Base-by-base conservation (phyloP, 35 echinoderm and acorn worm genomes). In the Eucidaris tribuloides region DNA sequence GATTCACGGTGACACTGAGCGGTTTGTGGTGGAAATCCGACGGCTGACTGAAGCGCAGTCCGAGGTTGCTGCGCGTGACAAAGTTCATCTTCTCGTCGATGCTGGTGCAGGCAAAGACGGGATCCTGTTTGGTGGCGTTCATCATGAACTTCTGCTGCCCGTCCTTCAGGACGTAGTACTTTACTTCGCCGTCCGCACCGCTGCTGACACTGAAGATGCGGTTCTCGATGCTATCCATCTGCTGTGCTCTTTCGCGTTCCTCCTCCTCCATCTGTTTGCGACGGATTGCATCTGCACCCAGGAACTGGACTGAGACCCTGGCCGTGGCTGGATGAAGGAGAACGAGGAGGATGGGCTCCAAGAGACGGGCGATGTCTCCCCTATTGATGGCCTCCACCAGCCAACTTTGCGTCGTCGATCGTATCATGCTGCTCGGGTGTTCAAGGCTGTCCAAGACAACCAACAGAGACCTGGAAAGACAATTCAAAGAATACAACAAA, bases 291-390 rank as follows among this genome's bases (percentile, higher is more conserved):
- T 88, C 89, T 19, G 81, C 58, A 48, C 85, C 71, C 0, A 99
- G 83, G 78, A 89, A 93, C 78, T 99, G 96, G 2, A 93, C 96
- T 11, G 96, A 93, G 0, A 93, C 96, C n/a, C 96, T 65, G 17
- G 90, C 91, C 1, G 96, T 99, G 36, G 91, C 93, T 2, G 96
- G 96, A 32, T 99, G 91, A 33, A 99, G 90, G 0, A 99, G 90
- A 32, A 99, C 91, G 2, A 99, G 79, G 0, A 99, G 71, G 39
- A 99, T 93, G 2, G 96, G 96, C 65, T 99, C 96, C 31, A 99
- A 61, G 44, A 99, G 82, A 34, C 96, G 60, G 33, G 96, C 90
- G 27, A 99, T 93, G 54, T 99, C 96, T 27, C 96, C 96, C 15
- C 96, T 61, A 46, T 99, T 88, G 48, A 99, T 99, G 48, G 96